Base-by-base conservation (phyloP, 2,113 vertebrate species). In the Rhineura floridana region DNA sequence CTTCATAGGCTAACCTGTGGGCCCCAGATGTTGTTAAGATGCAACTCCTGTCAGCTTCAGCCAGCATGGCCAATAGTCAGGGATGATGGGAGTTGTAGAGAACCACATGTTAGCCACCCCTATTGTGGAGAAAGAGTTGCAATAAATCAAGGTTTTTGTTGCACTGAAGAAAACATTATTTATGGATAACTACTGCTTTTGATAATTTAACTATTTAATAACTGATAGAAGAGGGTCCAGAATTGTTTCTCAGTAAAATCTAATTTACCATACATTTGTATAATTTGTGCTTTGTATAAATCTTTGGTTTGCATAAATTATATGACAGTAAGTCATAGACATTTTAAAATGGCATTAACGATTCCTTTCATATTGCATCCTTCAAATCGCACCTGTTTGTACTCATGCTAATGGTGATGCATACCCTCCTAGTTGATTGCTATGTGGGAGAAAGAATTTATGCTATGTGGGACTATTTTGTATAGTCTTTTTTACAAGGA, bases 241-340 rank as follows among this genome's bases (percentile, higher is more conserved):
- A 80, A 15, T 65, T 63, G 6, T 1, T 89, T 90, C 86, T 91
- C n/a, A 48, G 76, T 15, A n/a, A 19, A 80, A 82, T 3, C 79
- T 76, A 76, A 75, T 86, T 79, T 1, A 72, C 4, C 69, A 65
- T 76, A 19, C 6, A 79, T 89, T 88, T 72, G 81, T 77, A 72
- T 15, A 17, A n/a, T n/a, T n/a, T n/a, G n/a, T n/a, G n/a, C n/a
- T n/a, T n/a, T n/a, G n/a, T n/a, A n/a, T n/a, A n/a, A n/a, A n/a
- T n/a, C n/a, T 36, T 33, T 72, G n/a, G 36, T 36, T 72, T 72
- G n/a, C 84, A 13, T 23, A 76, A 42, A 63, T 65, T 85, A 73
- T 76, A 84, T 67, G 30, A 83, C 84, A 77, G 50, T 81, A 62
- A 44, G 48, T 80, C 85, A 87, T 75, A 33, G 87, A 83, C 75